phyloP scores from a whole-genome alignment of 2,888 invertebrate species.

The Erebia palarica region DNA sequence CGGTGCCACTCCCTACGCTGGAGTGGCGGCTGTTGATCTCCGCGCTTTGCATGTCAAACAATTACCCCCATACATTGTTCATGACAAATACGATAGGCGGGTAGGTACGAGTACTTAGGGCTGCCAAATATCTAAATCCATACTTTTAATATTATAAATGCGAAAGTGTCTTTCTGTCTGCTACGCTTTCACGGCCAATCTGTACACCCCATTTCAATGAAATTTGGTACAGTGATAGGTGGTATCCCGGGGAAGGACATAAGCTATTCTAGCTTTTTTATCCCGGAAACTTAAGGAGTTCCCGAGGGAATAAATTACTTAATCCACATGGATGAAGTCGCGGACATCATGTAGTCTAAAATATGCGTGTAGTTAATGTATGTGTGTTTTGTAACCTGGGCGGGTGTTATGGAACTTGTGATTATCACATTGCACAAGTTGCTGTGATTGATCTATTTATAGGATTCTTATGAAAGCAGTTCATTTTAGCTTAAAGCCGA shows the following conservation, averaged over 20 bases:
- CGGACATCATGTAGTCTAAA: too few species aligned
- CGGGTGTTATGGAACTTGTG: not conserved
- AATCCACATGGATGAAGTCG: too few species aligned
- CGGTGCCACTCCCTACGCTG: constrained; percentile 42
- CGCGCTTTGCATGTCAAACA: constrained; percentile 74
- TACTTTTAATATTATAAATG: too few species aligned
- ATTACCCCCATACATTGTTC: constrained; percentile 68
- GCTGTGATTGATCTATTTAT: not conserved
- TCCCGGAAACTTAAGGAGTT: too few species aligned
- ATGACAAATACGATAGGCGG: constrained; percentile 65
- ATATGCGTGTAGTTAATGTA: too few species aligned
- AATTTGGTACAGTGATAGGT: too few species aligned
- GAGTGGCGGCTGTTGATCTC: constrained; percentile 64
- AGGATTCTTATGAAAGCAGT: not conserved
- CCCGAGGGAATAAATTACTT: too few species aligned
- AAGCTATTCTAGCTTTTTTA: too few species aligned
- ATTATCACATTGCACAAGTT: not conserved
- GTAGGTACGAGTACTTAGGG: constrained; percentile 18
- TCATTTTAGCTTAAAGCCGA: not conserved
- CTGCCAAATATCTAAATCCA: constrained; percentile 2
- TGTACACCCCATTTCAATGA: too few species aligned
- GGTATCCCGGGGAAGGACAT: too few species aligned
- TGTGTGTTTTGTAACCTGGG: not conserved
- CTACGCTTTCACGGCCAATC: too few species aligned
- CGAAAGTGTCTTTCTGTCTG: too few species aligned